Evolutionary conservation across 2,888 invertebrate genomes (phyloP).

Genomic region (Scaptomyza parva): DNA sequence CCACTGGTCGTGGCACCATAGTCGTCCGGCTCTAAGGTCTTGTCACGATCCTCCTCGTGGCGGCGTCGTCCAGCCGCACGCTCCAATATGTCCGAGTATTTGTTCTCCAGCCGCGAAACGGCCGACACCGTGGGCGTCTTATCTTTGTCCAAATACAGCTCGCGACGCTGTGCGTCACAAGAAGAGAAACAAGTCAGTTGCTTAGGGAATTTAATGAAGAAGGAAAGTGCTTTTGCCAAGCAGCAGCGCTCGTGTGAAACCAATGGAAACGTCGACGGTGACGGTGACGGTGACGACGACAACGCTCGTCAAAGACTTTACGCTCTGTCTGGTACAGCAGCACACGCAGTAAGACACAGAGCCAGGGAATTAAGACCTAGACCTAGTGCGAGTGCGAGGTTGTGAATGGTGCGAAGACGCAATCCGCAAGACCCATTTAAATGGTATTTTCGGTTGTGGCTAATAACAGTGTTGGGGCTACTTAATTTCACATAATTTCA

Average conservation of each 20-base stretch:
- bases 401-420: constrained; percentile 1
- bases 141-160: constrained; percentile 82
- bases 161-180: constrained; percentile 73
- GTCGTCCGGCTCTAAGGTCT: constrained; percentile 88
- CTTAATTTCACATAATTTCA: constrained; percentile 69
- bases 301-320: constrained; percentile 50
- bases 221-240: constrained; percentile 67
- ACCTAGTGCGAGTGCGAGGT: constrained; percentile 17
- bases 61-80: constrained; percentile 88
- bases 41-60: constrained; percentile 86
- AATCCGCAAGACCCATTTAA: constrained; percentile 48
- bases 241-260: constrained; percentile 77
- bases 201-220: constrained; percentile 55
- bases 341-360: constrained; percentile 31
- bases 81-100: constrained; percentile 91
- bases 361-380: constrained; percentile 31
- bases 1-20: constrained; percentile 76
- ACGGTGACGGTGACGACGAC: constrained; percentile 18
- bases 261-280: constrained; percentile 64
- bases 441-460: constrained; percentile 66
- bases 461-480: constrained; percentile 64
- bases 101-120: constrained; percentile 90
- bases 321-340: constrained; percentile 55
- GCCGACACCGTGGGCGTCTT: constrained; percentile 85
- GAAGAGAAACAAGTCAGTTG: constrained; percentile 64